These are phyloP conservation scores for Microtus agrestis DNA, from an alignment of 2,797 vertebrate genomes.

Conservation along the genomic window DNA sequence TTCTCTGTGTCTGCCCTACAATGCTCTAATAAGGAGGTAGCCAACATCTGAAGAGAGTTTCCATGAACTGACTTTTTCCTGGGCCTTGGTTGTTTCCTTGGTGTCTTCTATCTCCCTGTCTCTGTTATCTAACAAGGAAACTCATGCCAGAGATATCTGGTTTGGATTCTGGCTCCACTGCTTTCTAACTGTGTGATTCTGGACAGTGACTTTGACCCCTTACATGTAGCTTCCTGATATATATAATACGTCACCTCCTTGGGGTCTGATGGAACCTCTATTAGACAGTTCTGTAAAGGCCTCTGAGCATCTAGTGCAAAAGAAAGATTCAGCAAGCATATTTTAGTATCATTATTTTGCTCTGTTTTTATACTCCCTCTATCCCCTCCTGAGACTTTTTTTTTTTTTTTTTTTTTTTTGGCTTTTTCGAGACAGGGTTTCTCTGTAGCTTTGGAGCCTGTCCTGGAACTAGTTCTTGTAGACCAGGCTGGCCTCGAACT, in stretches of 20 bases:
- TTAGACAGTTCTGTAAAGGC: slow-evolving; percentile 8
- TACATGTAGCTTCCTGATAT: not conserved
- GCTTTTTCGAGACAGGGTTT: no score
- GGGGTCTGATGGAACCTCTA: no score
- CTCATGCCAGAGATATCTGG: not conserved
- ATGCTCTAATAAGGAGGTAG: not conserved
- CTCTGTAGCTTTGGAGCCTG: no score
- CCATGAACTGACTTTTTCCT: not conserved
- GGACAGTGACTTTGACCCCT: not conserved
- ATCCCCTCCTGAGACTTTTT: not conserved
- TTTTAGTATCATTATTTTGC: not conserved
- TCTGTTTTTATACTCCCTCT: not conserved
- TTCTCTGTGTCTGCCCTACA: not conserved
- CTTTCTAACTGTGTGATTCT: not conserved
- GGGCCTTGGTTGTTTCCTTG: not conserved
- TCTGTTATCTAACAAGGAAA: slow-evolving; percentile 18
- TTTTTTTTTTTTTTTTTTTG: no score
- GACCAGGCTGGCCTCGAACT: no score
- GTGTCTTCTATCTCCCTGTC: not conserved
- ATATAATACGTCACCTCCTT: not conserved
- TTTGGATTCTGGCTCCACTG: not conserved
- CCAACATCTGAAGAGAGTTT: not conserved
- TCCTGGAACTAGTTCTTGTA: no score
- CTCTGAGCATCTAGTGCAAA: not conserved
- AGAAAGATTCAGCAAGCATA: not conserved